Base-by-base conservation (phyloP, 2,888 invertebrate species). In the Carcina quercana region DNA sequence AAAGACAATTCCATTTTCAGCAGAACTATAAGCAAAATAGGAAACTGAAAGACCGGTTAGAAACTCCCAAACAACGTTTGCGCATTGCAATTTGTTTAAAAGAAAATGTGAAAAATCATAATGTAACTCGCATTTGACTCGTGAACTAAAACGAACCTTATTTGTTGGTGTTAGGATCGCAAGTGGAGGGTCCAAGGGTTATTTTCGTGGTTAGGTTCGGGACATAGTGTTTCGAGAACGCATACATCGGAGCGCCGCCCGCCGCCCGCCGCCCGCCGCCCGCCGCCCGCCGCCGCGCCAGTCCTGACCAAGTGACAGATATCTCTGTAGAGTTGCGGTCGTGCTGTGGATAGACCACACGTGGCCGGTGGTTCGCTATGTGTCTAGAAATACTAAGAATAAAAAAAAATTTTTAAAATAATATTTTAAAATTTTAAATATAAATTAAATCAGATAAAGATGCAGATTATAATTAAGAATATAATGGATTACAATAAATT, bases 361-460 rank as follows among this genome's bases (percentile, higher is more conserved):
- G 8, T 8, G 19, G 19, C 7, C 19, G 19, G 7, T 2, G 19
- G 8, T 6, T 19, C 8, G 19, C 19, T 7, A 8, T 7, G 19
- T 19, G 19, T 7, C 19, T 19, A 6, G 6, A 6, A 19, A 6
- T 7, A 19, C 7, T 19, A 7, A 8, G 7, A 8, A 6, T 6
- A 19, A 19, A 19, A 7, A 8, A 7, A 6, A 19, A 8, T 7
- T 6, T 19, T 8, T 7, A 74, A 24, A 64, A 61, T 72, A 70
- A 75, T 71, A 73, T 72, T 72, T 74, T 13, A 76, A 64, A 64
- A 52, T 73, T 66, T 44, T 17, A 20, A 63, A 28, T 34, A 37
- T 35, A 76, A 84, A 66, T 80, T 86, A 87, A 86, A 80, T 88
- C 89, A 89, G 86, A 87, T 90, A 89, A 89, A 89, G 88, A 86